These are phyloP conservation scores for Ctenoplectra terminalis DNA, from an alignment of 1,140 invertebrate species.

Conservation along the genomic window DNA sequence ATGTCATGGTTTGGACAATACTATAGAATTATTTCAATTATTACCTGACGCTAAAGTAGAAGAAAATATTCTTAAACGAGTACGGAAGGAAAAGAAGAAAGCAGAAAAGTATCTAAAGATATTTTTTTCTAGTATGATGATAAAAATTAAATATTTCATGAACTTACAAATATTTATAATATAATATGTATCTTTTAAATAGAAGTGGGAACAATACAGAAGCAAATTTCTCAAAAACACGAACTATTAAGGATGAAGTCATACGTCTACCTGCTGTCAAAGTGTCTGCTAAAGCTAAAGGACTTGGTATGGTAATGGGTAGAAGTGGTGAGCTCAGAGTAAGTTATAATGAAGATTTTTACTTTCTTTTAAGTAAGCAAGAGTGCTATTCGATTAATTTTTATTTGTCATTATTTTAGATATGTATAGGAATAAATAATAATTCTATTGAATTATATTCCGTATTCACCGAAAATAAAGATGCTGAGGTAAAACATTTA, in stretches of 20 bases:
- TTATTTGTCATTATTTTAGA: slow-evolving; percentile 67
- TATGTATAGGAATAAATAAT: slow-evolving; percentile 85
- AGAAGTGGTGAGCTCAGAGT: slow-evolving; percentile 87
- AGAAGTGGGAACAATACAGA: slow-evolving; percentile 75
- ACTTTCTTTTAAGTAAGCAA: neutral
- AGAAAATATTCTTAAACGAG: slow-evolving; percentile 87
- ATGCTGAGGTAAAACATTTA: slow-evolving; percentile 83
- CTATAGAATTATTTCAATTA: slow-evolving; percentile 93
- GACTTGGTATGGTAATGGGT: slow-evolving; percentile 87
- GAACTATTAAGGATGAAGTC: slow-evolving; percentile 89
- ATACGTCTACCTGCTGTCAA: slow-evolving; percentile 87
- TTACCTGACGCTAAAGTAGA: slow-evolving; percentile 89
- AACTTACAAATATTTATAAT: neutral
- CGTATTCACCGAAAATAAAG: slow-evolving; percentile 81
- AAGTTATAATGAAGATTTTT: slow-evolving; percentile 46
- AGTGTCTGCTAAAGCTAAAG: slow-evolving; percentile 87
- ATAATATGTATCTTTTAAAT: slow-evolving; percentile 20
- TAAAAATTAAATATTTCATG: neutral
- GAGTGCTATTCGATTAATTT: neutral
- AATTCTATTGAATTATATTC: slow-evolving; percentile 89
- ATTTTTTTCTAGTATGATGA: slow-evolving; percentile 5
- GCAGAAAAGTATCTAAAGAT: slow-evolving; percentile 81
- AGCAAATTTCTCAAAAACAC: slow-evolving; percentile 69
- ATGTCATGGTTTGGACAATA: slow-evolving; percentile 92
- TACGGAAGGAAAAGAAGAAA: slow-evolving; percentile 89